Evolutionary conservation across 1,140 invertebrate genomes (phyloP).

Genomic region (Trichonephila inaurata): DNA sequence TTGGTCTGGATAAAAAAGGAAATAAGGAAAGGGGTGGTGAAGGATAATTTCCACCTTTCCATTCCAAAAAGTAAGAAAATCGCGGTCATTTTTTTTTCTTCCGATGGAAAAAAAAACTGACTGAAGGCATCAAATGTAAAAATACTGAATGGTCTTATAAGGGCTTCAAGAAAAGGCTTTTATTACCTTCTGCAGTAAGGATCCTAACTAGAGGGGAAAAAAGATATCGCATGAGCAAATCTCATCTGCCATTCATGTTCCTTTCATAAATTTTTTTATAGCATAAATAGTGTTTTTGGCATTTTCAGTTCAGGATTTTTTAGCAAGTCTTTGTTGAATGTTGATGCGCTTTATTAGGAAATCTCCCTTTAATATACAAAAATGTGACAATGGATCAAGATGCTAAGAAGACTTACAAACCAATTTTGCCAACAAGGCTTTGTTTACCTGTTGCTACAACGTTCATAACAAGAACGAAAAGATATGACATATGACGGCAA

Average conservation of each 20-base stretch:
- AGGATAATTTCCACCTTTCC: slow-evolving; percentile 57
- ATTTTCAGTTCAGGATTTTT: not conserved
- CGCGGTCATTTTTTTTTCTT: not conserved
- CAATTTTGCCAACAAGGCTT: too few relatives aligned
- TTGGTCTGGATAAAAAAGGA: not conserved
- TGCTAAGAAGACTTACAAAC: too few relatives aligned
- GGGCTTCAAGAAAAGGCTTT: not conserved
- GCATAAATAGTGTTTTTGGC: not conserved
- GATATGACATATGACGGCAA: too few relatives aligned
- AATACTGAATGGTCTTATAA: not conserved
- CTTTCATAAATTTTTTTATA: not conserved
- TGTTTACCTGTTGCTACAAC: too few relatives aligned
- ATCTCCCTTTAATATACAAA: not conserved
- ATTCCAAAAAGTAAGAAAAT: slow-evolving; percentile 64
- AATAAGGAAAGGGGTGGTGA: not conserved
- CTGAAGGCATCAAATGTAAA: slow-evolving; percentile 31
- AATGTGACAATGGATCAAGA: too few relatives aligned
- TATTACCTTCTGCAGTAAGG: not conserved
- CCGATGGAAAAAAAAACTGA: too few relatives aligned
- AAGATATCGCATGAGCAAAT: not conserved
- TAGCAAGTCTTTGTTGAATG: too few relatives aligned
- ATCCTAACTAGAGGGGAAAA: not conserved
- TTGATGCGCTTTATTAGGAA: not conserved
- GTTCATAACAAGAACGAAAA: too few relatives aligned
- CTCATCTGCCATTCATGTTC: not conserved